These are phyloP conservation scores for Melinaea menophilus DNA, from an alignment of 2,888 invertebrate genomes.

Conservation along the genomic window DNA sequence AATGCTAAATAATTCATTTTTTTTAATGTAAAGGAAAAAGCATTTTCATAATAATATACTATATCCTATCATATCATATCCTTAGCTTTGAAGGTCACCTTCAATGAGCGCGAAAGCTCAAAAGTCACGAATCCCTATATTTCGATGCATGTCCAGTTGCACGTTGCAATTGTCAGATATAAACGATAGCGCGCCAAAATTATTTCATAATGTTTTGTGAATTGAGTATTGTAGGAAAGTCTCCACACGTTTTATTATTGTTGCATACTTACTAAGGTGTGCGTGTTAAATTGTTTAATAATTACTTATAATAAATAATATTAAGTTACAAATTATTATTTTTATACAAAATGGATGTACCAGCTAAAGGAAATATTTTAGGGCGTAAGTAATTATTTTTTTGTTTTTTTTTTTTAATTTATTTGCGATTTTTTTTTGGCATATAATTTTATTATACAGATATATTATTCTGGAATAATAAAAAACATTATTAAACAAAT, in stretches of 20 bases:
- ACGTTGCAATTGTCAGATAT: conserved; percentile 29
- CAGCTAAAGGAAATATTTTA: conserved; percentile 76
- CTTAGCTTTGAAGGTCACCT: conserved; percentile 65
- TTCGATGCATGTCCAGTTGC: conserved; percentile 30
- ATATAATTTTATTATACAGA: neutral
- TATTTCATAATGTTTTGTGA: conserved; percentile 38
- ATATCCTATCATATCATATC: conserved; percentile 23
- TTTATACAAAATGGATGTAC: conserved; percentile 64
- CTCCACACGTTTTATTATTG: conserved; percentile 12
- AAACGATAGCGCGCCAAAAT: conserved; percentile 23
- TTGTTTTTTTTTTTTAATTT: neutral
- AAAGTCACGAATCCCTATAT: conserved; percentile 36
- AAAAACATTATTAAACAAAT: no score
- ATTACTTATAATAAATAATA: no score
- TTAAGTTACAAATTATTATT: no score
- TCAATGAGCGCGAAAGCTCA: conserved; percentile 64
- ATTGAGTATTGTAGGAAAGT: conserved; percentile 25
- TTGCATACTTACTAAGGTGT: neutral
- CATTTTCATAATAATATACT: no score
- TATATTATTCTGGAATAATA: neutral
- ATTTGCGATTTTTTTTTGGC: neutral
- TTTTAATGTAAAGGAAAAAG: no score
- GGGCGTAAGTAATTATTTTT: conserved; percentile 70
- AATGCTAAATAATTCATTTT: no score
- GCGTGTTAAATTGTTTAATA: no score